Percentiles rank a stretch among this genome's conserved stretches.
Conservation (phyloP, 2,888 invertebrate genomes). For the Lapara coniferarum region DNA sequence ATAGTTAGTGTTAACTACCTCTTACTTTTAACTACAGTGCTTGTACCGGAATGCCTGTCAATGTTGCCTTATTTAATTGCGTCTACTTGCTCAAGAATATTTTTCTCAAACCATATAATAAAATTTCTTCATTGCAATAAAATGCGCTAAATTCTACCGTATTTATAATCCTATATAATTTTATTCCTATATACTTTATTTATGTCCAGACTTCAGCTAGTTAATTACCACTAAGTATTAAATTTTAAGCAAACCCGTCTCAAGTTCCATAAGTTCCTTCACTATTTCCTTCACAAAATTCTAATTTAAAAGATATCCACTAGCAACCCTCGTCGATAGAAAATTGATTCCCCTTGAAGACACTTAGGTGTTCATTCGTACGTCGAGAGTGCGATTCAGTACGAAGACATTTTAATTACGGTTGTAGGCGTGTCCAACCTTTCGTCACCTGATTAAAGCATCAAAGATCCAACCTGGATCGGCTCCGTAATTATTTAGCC, state of each 20-base stretch:
- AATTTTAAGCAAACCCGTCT: neutral
- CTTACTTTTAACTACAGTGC: too few species aligned
- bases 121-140: too few species aligned
- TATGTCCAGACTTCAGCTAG: too few species aligned
- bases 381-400: conserved; percentile 48
- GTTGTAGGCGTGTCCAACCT: conserved; percentile 57
- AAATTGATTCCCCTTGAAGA: conserved; percentile 30
- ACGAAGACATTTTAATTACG: conserved; percentile 73
- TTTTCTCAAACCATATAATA: too few species aligned
- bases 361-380: conserved; percentile 42
- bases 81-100: too few species aligned
- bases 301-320: conserved; percentile 6
- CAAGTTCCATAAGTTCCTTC: neutral
- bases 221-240: too few species aligned
- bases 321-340: neutral
- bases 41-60: too few species aligned
- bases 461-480: conserved; percentile 65
- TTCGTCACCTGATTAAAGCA: conserved; percentile 73
- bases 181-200: too few species aligned
- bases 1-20: too few species aligned
- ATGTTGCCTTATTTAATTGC: too few species aligned
- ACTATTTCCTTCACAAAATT: neutral
- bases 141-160: too few species aligned
- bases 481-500: conserved; percentile 66
- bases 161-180: too few species aligned